Base-by-base conservation (phyloP, 2,888 invertebrate species). In the Agriopis aurantiaria region DNA sequence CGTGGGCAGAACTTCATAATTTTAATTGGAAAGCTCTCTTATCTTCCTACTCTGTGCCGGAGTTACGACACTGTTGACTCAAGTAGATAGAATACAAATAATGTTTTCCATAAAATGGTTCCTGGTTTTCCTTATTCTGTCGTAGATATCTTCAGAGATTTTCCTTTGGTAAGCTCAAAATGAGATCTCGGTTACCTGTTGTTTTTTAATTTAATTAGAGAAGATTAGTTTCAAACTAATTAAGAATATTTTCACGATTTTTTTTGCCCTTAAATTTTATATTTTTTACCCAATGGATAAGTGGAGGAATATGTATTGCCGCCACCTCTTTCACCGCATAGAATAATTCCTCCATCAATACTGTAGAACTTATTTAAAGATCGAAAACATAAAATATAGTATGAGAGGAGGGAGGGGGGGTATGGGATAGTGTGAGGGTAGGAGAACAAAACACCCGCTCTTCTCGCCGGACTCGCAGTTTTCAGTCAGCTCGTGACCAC, bases 1-100 rank as follows among this genome's bases (percentile, higher is more conserved):
- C 46, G 40, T 40, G 11, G 53, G 59, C 48, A 55, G 33, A 62
- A 67, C 59, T 58, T 66, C 63, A 63, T 67, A 63, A 67, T 71
- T 71, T 71, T 71, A 71, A 71, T 71, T 71, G 70, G 63, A 71
- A 71, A 71, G 66, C 66, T 71, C 66, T 71, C 70, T 71, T 71
- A 71, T 71, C 70, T 67, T 14, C 45, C 63, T 58, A 7, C 66
- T 49, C 70, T 55, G 48, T 59, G 59, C 45, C 55, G 33, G 59
- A 63, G 66, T 70, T 62, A 67, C 70, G 66, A 63, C 70, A 71
- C 63, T 71, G 70, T 71, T 71, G 70, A 71, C 70, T 59, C 70
- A 71, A 70, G 66, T 55, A 71, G 66, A 71, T 71, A 67, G 70
- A 71, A 71, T 51, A 67, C 70, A 71, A 71, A 71, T 71, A 67